Percentiles rank a stretch among this genome's conserved stretches.
These are phyloP conservation scores for Oasisia sp. DNA, from an alignment of 2,888 invertebrate genomes.

Conservation along the genomic window DNA sequence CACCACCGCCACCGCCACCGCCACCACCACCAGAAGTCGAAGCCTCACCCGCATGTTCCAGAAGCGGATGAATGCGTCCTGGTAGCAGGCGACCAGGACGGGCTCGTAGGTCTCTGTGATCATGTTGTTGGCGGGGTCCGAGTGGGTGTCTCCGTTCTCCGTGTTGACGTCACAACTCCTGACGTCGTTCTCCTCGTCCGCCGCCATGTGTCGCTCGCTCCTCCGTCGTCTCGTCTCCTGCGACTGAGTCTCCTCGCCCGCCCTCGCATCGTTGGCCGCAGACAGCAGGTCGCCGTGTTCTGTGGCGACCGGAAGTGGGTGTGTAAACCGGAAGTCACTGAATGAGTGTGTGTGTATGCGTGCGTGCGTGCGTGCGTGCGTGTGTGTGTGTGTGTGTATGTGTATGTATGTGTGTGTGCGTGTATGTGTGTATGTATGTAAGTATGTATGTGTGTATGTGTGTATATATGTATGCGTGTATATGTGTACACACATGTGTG, in stretches of 20 bases:
- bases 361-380: not conserved
- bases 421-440: not conserved
- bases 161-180: not conserved
- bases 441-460: not conserved
- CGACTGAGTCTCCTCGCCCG: not conserved
- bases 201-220: not conserved
- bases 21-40: not conserved
- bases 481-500: not conserved
- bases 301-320: not conserved
- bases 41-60: conserved; percentile 57
- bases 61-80: conserved; percentile 59
- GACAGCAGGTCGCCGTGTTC: not conserved
- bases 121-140: not conserved
- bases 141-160: not conserved
- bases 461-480: not conserved
- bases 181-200: not conserved
- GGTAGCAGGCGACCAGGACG: conserved; percentile 58
- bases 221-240: not conserved
- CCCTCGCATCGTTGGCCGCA: not conserved
- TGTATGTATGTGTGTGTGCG: not conserved
- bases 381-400: not conserved
- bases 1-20: no score
- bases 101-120: conserved; percentile 56
- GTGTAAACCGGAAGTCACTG: not conserved
- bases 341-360: not conserved